Evolutionary conservation across 2,888 invertebrate species (phyloP).

Genomic region (Kuschelorhynchus macadamiae): DNA sequence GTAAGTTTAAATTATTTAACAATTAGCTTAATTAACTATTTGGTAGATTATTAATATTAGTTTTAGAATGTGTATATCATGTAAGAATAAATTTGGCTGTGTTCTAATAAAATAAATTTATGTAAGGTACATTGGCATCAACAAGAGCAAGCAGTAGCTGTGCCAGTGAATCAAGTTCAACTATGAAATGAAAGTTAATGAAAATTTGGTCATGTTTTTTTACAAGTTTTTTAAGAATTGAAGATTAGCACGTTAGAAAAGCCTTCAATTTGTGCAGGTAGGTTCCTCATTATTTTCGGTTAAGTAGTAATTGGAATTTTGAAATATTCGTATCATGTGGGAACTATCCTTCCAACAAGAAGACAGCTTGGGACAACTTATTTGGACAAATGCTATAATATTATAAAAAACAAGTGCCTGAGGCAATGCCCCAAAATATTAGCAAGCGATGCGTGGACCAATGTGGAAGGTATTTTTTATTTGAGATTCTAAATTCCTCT

Average conservation of each 20-base stretch:
- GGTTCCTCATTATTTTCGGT: not conserved
- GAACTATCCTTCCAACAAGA: constrained; percentile 2
- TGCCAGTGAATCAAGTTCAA: too few relatives aligned
- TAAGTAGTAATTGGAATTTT: not conserved
- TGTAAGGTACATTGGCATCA: too few relatives aligned
- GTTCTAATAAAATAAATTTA: too few relatives aligned
- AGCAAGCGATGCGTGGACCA: constrained; percentile 1
- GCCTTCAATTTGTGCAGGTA: not conserved
- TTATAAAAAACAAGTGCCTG: not conserved
- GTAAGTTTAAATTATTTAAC: too few relatives aligned
- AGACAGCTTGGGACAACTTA: not conserved
- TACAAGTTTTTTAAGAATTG: not conserved
- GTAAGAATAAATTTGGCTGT: too few relatives aligned
- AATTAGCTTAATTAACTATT: too few relatives aligned
- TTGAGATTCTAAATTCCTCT: not conserved
- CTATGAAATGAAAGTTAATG: too few relatives aligned
- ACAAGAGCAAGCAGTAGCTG: too few relatives aligned
- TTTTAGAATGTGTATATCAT: too few relatives aligned
- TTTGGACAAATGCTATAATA: not conserved
- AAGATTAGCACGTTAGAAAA: not conserved
- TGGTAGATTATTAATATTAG: too few relatives aligned
- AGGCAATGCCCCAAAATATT: not conserved
- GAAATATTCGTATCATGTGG: not conserved
- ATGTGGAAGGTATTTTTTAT: not conserved
- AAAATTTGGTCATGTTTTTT: constrained; percentile 1